Percentiles rank a stretch among this genome's conserved stretches.
Conservation (phyloP, 2,113 vertebrate genomes). For the Herpetotheres cachinnans region DNA sequence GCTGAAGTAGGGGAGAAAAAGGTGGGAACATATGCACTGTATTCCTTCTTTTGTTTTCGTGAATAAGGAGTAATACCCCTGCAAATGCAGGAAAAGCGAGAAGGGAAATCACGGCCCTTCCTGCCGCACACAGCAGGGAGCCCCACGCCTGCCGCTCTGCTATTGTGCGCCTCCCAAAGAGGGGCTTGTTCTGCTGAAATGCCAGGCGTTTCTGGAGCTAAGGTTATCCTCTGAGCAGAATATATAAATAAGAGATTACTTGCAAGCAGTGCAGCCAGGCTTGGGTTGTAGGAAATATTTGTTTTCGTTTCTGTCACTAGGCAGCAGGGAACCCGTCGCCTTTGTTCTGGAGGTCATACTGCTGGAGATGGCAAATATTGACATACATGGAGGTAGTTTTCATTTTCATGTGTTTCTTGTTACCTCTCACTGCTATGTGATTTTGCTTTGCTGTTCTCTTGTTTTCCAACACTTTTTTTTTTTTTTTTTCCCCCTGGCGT, state of each 20-base stretch:
- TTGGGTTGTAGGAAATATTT: conserved; percentile 52
- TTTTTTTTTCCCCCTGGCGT: too few species aligned
- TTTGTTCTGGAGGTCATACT: conserved; percentile 60
- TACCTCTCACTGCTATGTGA: neutral
- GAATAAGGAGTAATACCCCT: neutral
- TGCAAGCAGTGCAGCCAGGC: neutral
- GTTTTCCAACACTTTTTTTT: neutral
- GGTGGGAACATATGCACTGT: neutral
- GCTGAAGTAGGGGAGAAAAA: neutral
- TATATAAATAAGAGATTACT: conserved; percentile 23
- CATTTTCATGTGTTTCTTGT: conserved; percentile 62
- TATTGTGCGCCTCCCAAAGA: neutral
- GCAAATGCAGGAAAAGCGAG: neutral
- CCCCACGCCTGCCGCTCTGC: neutral
- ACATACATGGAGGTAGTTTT: conserved; percentile 53
- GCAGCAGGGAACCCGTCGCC: conserved; percentile 49
- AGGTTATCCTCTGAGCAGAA: conserved; percentile 13
- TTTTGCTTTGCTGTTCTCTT: conserved; percentile 20
- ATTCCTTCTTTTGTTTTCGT: neutral
- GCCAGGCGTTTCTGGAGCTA: neutral
- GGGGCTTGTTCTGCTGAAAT: neutral
- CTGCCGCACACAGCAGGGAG: neutral
- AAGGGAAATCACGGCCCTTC: neutral
- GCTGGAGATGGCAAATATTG: conserved; percentile 60
- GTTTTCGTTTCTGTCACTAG: conserved; percentile 62